Evolutionary conservation across 2,797 vertebrate genomes (phyloP).

Genomic region (Pseudochromis fuscus): DNA sequence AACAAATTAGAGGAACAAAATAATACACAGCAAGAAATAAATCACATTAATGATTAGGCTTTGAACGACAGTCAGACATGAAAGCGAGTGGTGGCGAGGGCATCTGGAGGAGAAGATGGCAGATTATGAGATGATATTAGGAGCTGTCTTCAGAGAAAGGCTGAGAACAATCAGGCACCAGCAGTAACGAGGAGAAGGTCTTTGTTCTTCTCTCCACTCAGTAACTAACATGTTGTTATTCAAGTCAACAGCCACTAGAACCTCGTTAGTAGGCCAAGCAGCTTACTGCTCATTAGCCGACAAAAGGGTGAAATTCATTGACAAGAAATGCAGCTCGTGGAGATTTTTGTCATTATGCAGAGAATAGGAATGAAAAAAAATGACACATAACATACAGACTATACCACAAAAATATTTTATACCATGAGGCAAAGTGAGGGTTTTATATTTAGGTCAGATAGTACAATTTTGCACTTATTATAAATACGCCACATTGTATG

Average conservation of each 20-base stretch:
- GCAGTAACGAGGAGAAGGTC: slow-evolving; percentile 72
- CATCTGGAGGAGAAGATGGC: slow-evolving; percentile 77
- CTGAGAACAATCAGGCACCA: slow-evolving; percentile 74
- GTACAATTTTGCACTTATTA: background rate
- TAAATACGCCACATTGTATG: slow-evolving; percentile 9
- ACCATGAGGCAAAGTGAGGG: background rate
- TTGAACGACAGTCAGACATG: slow-evolving; percentile 77
- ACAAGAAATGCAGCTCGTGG: slow-evolving; percentile 49
- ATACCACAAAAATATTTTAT: background rate
- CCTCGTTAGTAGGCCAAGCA: slow-evolving; percentile 71
- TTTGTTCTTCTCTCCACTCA: slow-evolving; percentile 75
- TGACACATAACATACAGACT: background rate
- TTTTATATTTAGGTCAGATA: slow-evolving; percentile 5
- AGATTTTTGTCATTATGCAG: slow-evolving; percentile 21
- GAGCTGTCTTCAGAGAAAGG: slow-evolving; percentile 77
- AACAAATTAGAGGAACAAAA: slow-evolving; percentile 85
- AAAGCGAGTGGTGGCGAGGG: slow-evolving; percentile 72
- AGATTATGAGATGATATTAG: slow-evolving; percentile 77
- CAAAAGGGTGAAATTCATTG: slow-evolving; percentile 63
- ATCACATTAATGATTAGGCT: slow-evolving; percentile 81
- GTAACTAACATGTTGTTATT: slow-evolving; percentile 78
- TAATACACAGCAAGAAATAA: slow-evolving; percentile 82
- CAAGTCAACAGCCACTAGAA: slow-evolving; percentile 81
- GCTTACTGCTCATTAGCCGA: slow-evolving; percentile 74
- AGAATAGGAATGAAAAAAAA: slow-evolving; percentile 31